Conservation (phyloP, 2,797 vertebrate genomes). For the Gobionotothen gibberifrons region DNA sequence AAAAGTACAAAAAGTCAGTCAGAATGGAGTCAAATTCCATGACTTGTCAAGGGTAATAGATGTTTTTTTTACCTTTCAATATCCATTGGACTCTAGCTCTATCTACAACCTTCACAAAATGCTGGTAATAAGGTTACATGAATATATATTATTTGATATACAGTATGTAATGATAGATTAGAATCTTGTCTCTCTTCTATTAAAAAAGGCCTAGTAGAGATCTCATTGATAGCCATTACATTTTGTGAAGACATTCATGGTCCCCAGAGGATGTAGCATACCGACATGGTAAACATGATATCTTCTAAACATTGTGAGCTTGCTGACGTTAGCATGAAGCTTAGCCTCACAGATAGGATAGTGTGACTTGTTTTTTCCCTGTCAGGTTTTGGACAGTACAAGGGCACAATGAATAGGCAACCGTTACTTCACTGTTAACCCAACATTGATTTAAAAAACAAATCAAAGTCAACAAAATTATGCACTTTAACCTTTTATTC, state of each 20-base stretch:
- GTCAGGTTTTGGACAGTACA: neutral
- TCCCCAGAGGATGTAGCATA: neutral
- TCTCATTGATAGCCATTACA: neutral
- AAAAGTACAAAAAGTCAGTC: slow-evolving; percentile 3
- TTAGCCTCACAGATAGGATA: neutral
- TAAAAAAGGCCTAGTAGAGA: neutral
- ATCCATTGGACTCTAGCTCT: neutral
- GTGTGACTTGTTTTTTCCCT: neutral
- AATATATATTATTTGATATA: neutral
- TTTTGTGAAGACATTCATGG: neutral
- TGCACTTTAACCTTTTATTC: neutral
- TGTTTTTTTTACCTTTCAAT: neutral
- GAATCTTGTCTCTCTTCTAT: neutral
- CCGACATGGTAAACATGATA: slow-evolving; percentile 1
- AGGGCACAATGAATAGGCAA: neutral
- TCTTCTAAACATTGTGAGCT: neutral
- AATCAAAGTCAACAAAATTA: neutral
- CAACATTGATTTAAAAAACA: slow-evolving; percentile 1
- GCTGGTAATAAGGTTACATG: neutral
- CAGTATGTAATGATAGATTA: neutral
- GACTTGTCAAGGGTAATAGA: neutral
- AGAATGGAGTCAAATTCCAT: neutral
- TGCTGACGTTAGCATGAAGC: neutral
- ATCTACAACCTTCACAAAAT: neutral
- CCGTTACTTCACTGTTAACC: neutral